phyloP scores from a whole-genome alignment of 2,888 invertebrate genomes.

The Galerucella nymphaeae region DNA sequence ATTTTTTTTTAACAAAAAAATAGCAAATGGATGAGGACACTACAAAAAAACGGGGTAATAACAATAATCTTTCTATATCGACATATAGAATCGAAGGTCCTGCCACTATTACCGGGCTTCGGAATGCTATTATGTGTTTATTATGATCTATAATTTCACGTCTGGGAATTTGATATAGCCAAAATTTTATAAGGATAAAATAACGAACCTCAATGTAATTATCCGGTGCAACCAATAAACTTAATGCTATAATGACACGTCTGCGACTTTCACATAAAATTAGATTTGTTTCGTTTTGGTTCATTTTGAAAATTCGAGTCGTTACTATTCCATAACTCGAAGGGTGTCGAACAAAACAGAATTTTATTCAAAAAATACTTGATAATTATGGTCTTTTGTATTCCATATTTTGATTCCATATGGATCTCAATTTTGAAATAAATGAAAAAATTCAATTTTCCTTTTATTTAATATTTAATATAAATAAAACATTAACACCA shows the following conservation, averaged over 20 bases:
- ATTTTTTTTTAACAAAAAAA: neutral
- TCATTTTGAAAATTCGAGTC: neutral
- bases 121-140: conserved; percentile 18
- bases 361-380: too few species aligned
- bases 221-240: conserved; percentile 39
- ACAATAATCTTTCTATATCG: conserved; percentile 20
- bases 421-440: too few species aligned
- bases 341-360: neutral
- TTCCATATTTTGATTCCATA: too few species aligned
- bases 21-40: neutral
- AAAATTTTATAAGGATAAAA: conserved; percentile 39
- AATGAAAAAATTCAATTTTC: too few species aligned
- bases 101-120: conserved; percentile 10
- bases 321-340: neutral
- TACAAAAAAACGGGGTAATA: conserved; percentile 11
- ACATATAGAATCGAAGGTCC: conserved; percentile 17
- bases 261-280: conserved; percentile 31
- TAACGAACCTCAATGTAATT: conserved; percentile 41
- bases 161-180: conserved; percentile 44
- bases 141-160: conserved; percentile 43
- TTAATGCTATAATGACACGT: conserved; percentile 46
- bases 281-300: conserved; percentile 3
- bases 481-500: conserved; percentile 31
- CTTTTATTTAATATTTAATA: too few species aligned
- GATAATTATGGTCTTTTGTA: too few species aligned